A percentile compares a stretch with the other conserved stretches of the same genome.
Conservation (phyloP, 2,113 vertebrate species). For the Uria aalge region DNA sequence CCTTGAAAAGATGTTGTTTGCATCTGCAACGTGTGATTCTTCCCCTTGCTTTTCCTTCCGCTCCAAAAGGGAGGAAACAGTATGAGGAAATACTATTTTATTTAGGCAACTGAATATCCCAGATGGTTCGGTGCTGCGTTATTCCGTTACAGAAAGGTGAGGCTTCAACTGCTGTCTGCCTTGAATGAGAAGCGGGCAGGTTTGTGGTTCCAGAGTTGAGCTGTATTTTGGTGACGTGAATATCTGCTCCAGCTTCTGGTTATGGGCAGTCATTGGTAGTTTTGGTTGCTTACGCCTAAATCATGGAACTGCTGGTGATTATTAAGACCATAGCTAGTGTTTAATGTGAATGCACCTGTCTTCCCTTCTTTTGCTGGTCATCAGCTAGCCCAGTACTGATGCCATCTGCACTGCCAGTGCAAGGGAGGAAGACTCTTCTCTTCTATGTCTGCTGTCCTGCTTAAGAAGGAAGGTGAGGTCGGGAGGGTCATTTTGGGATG, state of each 20-base stretch:
- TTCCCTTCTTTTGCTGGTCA: neutral
- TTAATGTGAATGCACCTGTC: neutral
- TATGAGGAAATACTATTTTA: neutral
- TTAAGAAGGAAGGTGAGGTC: neutral
- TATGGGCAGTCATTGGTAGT: neutral
- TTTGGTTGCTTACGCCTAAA: neutral
- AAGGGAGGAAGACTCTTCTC: neutral
- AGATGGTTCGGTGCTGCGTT: neutral
- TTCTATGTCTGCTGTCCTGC: neutral
- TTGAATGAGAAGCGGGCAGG: neutral
- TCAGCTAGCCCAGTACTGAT: neutral
- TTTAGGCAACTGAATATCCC: neutral
- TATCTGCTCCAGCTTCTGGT: neutral
- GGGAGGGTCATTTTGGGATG: neutral
- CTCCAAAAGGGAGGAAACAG: neutral
- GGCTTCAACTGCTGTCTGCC: neutral
- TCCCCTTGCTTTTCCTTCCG: neutral
- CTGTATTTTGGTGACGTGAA: neutral
- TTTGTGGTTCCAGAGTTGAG: neutral
- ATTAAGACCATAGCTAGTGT: neutral
- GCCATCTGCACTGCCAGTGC: neutral
- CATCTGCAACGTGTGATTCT: neutral
- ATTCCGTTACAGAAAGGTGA: neutral
- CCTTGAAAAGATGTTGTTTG: fast-evolving
- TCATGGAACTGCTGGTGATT: neutral